Conservation (phyloP, 2,113 vertebrate species). For the Brachypodius melanocephalos region DNA sequence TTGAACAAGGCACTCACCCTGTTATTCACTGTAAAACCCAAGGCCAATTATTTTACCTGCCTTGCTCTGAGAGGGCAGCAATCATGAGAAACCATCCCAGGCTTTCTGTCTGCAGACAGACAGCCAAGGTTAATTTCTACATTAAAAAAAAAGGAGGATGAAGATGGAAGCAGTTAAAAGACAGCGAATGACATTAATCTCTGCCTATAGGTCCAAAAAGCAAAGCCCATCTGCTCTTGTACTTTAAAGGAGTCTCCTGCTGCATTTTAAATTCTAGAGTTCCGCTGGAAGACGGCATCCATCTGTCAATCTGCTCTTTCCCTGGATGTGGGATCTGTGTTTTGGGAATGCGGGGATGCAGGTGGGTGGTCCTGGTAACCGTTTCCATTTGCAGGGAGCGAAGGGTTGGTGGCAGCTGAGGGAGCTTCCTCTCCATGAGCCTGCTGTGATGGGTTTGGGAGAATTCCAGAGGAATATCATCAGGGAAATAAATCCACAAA, state of each 20-base stretch:
- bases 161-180: background rate
- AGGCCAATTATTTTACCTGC: background rate
- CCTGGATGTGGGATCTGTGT: background rate
- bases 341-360: background rate
- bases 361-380: background rate
- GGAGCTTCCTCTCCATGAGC: background rate
- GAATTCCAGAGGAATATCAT: background rate
- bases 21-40: background rate
- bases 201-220: background rate
- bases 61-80: background rate
- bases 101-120: background rate
- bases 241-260: background rate
- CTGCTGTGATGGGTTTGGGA: background rate
- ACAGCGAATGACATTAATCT: background rate
- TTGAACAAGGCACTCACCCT: background rate
- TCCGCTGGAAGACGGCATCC: background rate
- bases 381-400: background rate
- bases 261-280: constrained; percentile 1
- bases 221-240: constrained; percentile 17
- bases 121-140: background rate
- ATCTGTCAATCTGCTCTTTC: background rate
- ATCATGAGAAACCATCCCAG: background rate
- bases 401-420: background rate
- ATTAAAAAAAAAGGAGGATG: background rate
- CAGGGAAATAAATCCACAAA: background rate